phyloP scores from a whole-genome alignment of 2,113 vertebrate species.

The Agelaius phoeniceus region DNA sequence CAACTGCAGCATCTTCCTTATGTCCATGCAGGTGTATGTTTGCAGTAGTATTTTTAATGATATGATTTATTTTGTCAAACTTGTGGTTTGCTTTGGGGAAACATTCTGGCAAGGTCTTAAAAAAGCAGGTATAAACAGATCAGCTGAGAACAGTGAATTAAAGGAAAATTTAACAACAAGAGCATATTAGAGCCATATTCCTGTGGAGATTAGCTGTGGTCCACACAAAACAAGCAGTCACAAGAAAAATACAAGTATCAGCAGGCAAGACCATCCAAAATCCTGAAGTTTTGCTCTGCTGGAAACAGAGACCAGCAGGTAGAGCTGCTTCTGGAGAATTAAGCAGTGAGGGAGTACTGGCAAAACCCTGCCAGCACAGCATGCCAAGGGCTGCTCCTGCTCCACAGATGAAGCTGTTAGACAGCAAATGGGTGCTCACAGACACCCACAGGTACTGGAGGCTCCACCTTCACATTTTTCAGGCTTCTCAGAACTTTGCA shows the following conservation, averaged over 20 bases:
- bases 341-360: neutral
- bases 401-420: neutral
- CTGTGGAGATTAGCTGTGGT: neutral
- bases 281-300: neutral
- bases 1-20: neutral
- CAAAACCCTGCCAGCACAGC: neutral
- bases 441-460: neutral
- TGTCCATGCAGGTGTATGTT: neutral
- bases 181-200: neutral
- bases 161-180: neutral
- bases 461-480: neutral
- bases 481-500: neutral
- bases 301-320: neutral
- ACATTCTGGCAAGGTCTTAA: neutral
- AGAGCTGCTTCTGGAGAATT: neutral
- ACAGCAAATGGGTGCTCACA: neutral
- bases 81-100: neutral
- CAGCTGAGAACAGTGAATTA: neutral
- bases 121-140: neutral
- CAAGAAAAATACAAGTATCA: neutral
- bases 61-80: neutral
- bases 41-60: neutral
- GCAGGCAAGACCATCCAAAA: neutral
- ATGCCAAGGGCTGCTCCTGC: neutral
- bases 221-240: neutral